These are phyloP conservation scores for Gastrophysa polygoni DNA, from an alignment of 2,888 invertebrate species.

Conservation along the genomic window DNA sequence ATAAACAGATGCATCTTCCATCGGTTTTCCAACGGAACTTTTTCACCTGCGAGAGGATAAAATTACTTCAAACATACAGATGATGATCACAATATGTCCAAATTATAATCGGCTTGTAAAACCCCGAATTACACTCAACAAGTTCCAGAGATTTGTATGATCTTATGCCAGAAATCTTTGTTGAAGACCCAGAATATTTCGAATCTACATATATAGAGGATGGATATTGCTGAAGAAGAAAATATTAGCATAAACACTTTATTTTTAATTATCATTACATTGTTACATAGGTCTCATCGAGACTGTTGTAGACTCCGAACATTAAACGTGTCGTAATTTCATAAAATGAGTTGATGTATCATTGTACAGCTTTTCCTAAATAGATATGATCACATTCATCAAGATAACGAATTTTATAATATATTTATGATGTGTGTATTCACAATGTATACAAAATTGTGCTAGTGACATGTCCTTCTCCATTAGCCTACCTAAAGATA, in stretches of 20 bases:
- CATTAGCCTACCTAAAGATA: background rate
- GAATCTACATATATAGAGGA: background rate
- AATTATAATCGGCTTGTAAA: too few relatives aligned
- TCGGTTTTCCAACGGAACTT: too few relatives aligned
- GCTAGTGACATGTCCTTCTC: constrained; percentile 35
- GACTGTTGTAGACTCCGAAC: constrained; percentile 44
- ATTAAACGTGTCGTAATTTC: constrained; percentile 42
- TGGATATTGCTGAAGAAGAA: background rate
- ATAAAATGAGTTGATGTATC: constrained; percentile 31
- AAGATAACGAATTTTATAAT: constrained; percentile 49
- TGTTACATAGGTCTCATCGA: constrained; percentile 43
- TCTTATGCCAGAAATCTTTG: too few relatives aligned
- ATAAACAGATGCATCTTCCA: too few relatives aligned
- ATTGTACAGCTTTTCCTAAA: constrained; percentile 27
- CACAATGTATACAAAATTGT: constrained; percentile 52
- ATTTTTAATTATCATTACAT: constrained; percentile 42
- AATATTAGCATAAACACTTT: constrained; percentile 43
- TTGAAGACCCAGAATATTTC: too few relatives aligned
- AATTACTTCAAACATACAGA: too few relatives aligned
- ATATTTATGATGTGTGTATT: constrained; percentile 51
- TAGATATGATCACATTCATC: constrained; percentile 54
- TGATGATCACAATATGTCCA: too few relatives aligned
- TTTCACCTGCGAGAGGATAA: too few relatives aligned
- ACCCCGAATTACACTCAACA: too few relatives aligned
- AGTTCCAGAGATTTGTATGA: too few relatives aligned